Evolutionary conservation across 2,888 invertebrate genomes (phyloP), one percentile per base, ranked within the genome.

Genomic region (Phaonia tiefii): DNA sequence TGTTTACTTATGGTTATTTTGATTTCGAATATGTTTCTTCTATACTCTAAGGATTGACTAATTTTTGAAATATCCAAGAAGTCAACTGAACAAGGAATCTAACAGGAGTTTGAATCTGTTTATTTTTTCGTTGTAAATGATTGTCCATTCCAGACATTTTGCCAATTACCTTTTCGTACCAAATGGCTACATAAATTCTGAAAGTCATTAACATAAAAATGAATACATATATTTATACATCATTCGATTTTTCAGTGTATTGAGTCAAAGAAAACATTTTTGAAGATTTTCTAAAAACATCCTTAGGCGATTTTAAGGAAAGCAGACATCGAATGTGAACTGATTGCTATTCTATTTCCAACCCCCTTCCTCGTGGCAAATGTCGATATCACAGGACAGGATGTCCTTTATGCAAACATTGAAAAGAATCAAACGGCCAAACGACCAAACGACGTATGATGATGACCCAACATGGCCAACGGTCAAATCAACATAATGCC

Each of bases 391-490:
- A 13, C 49, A 10, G 46, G 31, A 81, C 78, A 75, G 78, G 78
- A 75, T 78, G 69, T 73, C 22, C 11, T 56, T 69, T 69, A 42
- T 44, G 63, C 63, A 63, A 75, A 78, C 78, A 63, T 13, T 39
- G 17, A 60, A 78, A 76, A 42, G 63, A 37, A 60, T 2, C 37
- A 39, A 22, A 10, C 60, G 20, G 4, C 17, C 60, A n/a, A 37
- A n/a, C 58, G 58, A 31, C 49, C 49, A 31, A 78, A 60, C 54
- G 54, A 31, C 31, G 31, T 31, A 31, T 31, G 42, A 15, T 31
- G 42, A 15, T 70, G 46, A 13, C 20, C 20, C 63, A 72, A 73
- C n/a, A 67, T 75, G 72, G 75, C 78, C 81, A 81, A 69, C 67
- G 78, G 81, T 75, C 81, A 78, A 42, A 39, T 63, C 42, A 13